Conservation (phyloP, 92 coral and sea anemone species). For the Plumapathes pennacea region DNA sequence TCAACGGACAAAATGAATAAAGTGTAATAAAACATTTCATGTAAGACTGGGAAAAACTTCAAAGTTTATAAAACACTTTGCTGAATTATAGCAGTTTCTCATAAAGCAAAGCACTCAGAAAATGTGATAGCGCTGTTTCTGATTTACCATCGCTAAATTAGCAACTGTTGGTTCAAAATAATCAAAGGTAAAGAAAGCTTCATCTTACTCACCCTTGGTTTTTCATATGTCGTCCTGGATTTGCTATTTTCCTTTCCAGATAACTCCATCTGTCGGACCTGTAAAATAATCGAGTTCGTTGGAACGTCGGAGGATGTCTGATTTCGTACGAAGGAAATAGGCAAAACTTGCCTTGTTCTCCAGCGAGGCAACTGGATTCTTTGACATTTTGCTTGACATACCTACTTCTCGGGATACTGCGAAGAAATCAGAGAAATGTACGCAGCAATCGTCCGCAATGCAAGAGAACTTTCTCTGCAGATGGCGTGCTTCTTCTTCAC, state of each 20-base stretch:
- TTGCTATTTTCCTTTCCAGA: conserved; percentile 4
- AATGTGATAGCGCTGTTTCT: too few relatives aligned
- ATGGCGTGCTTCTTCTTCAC: conserved; percentile 52
- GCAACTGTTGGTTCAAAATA: too few relatives aligned
- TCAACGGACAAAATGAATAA: too few relatives aligned
- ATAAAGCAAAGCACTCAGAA: too few relatives aligned
- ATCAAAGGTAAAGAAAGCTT: too few relatives aligned
- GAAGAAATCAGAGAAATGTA: neutral
- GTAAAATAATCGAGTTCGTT: conserved; percentile 2
- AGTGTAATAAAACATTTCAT: too few relatives aligned
- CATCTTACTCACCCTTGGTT: too few relatives aligned
- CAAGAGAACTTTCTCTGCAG: neutral
- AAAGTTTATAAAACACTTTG: too few relatives aligned
- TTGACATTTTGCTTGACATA: conserved; percentile 16
- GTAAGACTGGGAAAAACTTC: too few relatives aligned
- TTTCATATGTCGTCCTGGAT: neutral
- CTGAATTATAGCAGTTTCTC: too few relatives aligned
- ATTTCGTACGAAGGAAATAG: neutral
- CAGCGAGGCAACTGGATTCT: conserved; percentile 4
- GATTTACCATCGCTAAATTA: too few relatives aligned
- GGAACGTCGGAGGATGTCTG: neutral
- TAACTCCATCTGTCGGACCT: conserved; percentile 34
- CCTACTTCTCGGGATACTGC: conserved; percentile 6
- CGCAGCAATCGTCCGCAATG: neutral
- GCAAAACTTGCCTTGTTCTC: conserved; percentile 31